Conservation (phyloP, 1,140 invertebrate species). For the Thalassaphorura encarpata region DNA sequence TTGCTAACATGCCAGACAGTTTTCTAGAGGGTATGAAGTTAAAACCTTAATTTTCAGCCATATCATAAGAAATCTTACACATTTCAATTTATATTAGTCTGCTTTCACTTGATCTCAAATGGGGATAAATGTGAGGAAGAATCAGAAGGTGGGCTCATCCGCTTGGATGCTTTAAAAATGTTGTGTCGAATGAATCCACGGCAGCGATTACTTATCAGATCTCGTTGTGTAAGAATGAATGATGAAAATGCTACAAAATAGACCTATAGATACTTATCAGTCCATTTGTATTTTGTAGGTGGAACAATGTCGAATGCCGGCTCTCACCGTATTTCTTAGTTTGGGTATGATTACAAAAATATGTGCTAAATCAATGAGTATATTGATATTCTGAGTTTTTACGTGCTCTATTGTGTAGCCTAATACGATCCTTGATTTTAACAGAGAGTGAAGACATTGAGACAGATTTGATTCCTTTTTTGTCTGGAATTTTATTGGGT, state of each 20-base stretch:
- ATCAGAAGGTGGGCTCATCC: slow-evolving; percentile 52
- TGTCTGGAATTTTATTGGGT: slow-evolving; percentile 73
- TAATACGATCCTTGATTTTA: background rate
- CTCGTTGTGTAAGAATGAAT: slow-evolving; percentile 54
- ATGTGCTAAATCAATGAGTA: background rate
- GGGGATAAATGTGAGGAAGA: slow-evolving; percentile 83
- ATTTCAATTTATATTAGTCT: slow-evolving; percentile 49
- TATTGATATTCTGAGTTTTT: background rate
- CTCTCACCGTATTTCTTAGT: slow-evolving; percentile 67
- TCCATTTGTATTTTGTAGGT: slow-evolving; percentile 42
- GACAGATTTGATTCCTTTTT: slow-evolving; percentile 63
- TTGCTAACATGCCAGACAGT: slow-evolving; percentile 83
- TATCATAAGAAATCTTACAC: background rate
- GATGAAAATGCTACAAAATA: slow-evolving; percentile 16
- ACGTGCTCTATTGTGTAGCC: background rate
- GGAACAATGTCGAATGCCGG: slow-evolving; percentile 79
- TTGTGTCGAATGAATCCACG: slow-evolving; percentile 84
- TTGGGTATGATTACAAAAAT: slow-evolving; percentile 40
- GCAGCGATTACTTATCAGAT: slow-evolving; percentile 67
- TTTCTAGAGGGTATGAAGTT: slow-evolving; percentile 65
- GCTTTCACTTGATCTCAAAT: slow-evolving; percentile 68
- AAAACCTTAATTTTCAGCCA: background rate
- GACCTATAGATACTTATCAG: background rate
- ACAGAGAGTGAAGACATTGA: slow-evolving; percentile 17
- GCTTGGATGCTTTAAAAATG: slow-evolving; percentile 60